phyloP scores from a whole-genome alignment of 2,113 vertebrate genomes.

The Glaucomys volans region DNA sequence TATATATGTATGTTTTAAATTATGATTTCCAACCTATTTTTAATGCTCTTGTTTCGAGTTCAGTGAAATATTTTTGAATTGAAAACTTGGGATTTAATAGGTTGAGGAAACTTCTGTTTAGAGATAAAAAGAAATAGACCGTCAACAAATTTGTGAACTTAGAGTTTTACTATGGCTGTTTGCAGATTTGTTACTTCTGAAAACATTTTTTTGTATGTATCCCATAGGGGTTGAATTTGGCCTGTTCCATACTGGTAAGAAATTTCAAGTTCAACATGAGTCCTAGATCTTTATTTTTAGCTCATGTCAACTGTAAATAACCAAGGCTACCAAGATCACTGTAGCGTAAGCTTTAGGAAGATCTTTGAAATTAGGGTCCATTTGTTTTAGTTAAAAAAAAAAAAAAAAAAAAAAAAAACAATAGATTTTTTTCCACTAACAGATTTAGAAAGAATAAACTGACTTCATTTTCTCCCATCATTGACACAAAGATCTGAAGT shows the following conservation, averaged over 20 bases:
- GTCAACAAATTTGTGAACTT: neutral
- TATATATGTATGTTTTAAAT: neutral
- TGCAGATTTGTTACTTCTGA: conserved; percentile 13
- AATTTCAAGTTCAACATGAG: conserved; percentile 13
- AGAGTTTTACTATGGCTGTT: neutral
- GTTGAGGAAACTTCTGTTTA: neutral
- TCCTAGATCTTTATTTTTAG: conserved; percentile 66
- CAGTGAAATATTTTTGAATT: neutral
- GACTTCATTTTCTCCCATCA: neutral
- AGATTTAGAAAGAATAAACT: neutral
- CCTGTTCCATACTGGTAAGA: neutral
- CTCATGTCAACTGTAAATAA: conserved; percentile 50
- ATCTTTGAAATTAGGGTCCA: conserved; percentile 5
- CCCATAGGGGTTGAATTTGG: neutral
- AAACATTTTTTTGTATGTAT: neutral
- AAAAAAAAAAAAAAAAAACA: conserved; percentile 60
- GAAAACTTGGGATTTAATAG: neutral
- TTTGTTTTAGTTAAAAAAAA: neutral
- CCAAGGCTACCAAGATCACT: neutral
- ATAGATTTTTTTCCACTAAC: neutral
- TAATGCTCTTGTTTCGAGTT: neutral
- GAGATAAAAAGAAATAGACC: conserved; percentile 22
- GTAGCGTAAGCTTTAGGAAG: neutral
- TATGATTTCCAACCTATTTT: neutral
- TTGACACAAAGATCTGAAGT: neutral